Percentiles rank a stretch among this genome's conserved stretches.
These are phyloP conservation scores for Bacillus rossius DNA, from an alignment of 1,140 invertebrate species.

Conservation along the genomic window DNA sequence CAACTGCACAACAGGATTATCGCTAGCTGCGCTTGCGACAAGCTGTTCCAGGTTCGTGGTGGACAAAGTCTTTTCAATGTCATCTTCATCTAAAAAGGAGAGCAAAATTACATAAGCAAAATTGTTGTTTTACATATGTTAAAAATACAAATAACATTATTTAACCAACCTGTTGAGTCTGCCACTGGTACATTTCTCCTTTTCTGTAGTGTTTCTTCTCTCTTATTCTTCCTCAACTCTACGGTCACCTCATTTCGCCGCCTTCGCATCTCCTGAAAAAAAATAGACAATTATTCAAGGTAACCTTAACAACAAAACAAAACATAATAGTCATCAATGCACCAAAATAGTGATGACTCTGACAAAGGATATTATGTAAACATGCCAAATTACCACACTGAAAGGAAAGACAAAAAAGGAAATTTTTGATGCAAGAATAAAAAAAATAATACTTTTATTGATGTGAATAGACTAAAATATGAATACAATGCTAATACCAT, in stretches of 20 bases:
- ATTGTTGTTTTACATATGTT: too few relatives aligned
- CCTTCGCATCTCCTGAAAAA: conserved; percentile 86
- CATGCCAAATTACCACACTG: too few relatives aligned
- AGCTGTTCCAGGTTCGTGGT: conserved; percentile 60
- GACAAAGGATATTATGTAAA: too few relatives aligned
- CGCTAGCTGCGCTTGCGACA: conserved; percentile 65
- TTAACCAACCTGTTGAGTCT: conserved; percentile 62
- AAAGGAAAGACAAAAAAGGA: too few relatives aligned
- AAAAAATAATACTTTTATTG: too few relatives aligned
- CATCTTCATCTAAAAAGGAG: conserved; percentile 60
- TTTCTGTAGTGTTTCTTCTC: conserved; percentile 93
- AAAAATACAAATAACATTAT: too few relatives aligned
- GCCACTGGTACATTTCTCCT: conserved; percentile 85
- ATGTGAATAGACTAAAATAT: too few relatives aligned
- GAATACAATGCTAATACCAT: too few relatives aligned
- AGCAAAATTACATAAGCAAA: too few relatives aligned
- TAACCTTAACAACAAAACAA: background rate
- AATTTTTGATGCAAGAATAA: too few relatives aligned
- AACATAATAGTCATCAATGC: too few relatives aligned
- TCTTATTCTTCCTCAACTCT: conserved; percentile 93
- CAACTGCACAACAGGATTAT: conserved; percentile 66
- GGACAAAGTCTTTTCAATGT: conserved; percentile 60
- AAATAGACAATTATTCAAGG: background rate
- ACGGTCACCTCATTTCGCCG: conserved; percentile 93
- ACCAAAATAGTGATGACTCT: too few relatives aligned